phyloP scores from a whole-genome alignment of 1,140 invertebrate genomes.

The Cheumatopsyche charites region DNA sequence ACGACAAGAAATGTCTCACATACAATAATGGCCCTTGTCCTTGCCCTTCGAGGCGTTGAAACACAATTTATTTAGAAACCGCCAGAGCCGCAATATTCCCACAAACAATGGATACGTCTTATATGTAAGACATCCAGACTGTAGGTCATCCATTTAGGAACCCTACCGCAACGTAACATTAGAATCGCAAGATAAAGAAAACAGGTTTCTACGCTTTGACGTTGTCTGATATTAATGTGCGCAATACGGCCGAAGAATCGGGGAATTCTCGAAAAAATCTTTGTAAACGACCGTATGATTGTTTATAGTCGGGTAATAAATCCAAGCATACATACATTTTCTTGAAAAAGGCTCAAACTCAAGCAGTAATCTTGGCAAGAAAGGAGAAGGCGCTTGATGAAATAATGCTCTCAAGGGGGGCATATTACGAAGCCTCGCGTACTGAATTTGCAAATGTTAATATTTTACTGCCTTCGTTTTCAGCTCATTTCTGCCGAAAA shows the following conservation, averaged over 20 bases:
- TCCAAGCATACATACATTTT: not conserved
- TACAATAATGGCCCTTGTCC: slow-evolving; percentile 30
- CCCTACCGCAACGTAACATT: too few relatives aligned
- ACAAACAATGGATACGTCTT: too few relatives aligned
- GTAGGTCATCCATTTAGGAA: too few relatives aligned
- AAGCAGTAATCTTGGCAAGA: slow-evolving; percentile 11
- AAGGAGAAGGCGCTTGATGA: slow-evolving; percentile 22
- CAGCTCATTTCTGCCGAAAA: too few relatives aligned
- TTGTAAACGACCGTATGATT: not conserved
- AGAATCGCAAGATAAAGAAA: too few relatives aligned
- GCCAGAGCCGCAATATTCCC: too few relatives aligned
- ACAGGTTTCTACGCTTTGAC: too few relatives aligned
- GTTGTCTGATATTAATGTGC: too few relatives aligned
- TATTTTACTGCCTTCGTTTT: slow-evolving; percentile 1
- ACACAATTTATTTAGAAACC: slow-evolving; percentile 22
- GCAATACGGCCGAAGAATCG: too few relatives aligned
- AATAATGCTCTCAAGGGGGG: slow-evolving; percentile 27
- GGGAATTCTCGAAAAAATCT: slow-evolving; percentile 4
- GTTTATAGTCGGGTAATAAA: slow-evolving; percentile 18
- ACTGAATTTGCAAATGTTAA: slow-evolving; percentile 26
- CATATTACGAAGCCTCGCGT: slow-evolving; percentile 17
- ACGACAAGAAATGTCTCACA: slow-evolving; percentile 21
- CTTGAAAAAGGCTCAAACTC: not conserved
- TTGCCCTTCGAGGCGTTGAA: slow-evolving; percentile 34
- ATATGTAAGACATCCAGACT: too few relatives aligned